These are phyloP conservation scores for Atta cephalotes DNA, from an alignment of 1,140 invertebrate species.

Conservation along the genomic window DNA sequence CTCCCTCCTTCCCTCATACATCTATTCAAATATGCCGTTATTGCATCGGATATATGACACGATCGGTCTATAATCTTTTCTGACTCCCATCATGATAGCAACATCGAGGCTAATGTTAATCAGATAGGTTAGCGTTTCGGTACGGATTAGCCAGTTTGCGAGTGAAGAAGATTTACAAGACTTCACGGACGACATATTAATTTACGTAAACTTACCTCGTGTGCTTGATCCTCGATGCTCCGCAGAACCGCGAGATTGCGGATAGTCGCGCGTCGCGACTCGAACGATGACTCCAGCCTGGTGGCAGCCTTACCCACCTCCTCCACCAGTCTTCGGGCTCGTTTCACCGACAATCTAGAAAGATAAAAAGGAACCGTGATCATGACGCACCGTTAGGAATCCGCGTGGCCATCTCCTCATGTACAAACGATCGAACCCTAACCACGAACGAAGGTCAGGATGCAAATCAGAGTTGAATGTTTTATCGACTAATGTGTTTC, in stretches of 20 bases:
- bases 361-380: slow-evolving; percentile 68
- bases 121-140: slow-evolving; percentile 7
- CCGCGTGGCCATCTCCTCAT: slow-evolving; percentile 38
- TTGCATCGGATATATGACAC: not conserved
- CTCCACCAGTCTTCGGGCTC: slow-evolving; percentile 82
- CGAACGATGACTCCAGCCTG: slow-evolving; percentile 84
- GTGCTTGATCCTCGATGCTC: slow-evolving; percentile 85
- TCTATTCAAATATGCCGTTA: not conserved
- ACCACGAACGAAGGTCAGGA: not conserved
- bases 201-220: slow-evolving; percentile 81
- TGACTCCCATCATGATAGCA: slow-evolving; percentile 1
- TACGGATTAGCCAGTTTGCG: slow-evolving; percentile 4
- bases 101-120: not conserved
- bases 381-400: slow-evolving; percentile 69
- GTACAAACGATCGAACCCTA: slow-evolving; percentile 50
- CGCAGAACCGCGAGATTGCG: slow-evolving; percentile 84
- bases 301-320: slow-evolving; percentile 85
- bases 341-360: slow-evolving; percentile 81
- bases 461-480: slow-evolving; percentile 34
- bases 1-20: not conserved
- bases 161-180: slow-evolving; percentile 6
- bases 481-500: slow-evolving; percentile 21
- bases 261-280: slow-evolving; percentile 84
- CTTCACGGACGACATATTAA: slow-evolving; percentile 13
- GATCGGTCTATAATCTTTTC: not conserved